Evolutionary conservation across 2,888 invertebrate genomes (phyloP).

Genomic region (Poecilobothrus nobilitatus): DNA sequence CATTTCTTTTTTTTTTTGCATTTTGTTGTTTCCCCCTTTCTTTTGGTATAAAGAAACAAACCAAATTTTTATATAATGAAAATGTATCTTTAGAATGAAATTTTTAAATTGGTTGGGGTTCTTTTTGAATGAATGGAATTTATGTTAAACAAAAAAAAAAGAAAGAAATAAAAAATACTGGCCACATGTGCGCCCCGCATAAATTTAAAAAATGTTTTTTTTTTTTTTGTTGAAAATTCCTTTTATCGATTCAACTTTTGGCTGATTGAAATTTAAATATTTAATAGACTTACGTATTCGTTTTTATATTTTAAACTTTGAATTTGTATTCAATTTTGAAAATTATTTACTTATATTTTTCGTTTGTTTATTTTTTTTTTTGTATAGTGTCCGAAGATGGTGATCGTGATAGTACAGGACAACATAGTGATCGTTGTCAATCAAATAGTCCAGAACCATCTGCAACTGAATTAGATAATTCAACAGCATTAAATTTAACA

Average conservation of each 20-base stretch:
- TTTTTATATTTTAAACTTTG: too few relatives aligned
- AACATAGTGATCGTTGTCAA: constrained; percentile 40
- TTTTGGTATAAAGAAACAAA: too few relatives aligned
- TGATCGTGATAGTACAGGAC: constrained; percentile 36
- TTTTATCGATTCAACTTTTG: neutral
- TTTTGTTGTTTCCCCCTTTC: neutral
- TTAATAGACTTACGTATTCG: neutral
- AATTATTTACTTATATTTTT: too few relatives aligned
- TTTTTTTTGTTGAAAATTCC: neutral
- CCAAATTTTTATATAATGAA: too few relatives aligned
- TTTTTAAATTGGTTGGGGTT: neutral
- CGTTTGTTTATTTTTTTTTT: neutral
- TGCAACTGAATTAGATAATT: constrained; percentile 29
- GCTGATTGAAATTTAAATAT: neutral
- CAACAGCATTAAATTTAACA: constrained; percentile 38
- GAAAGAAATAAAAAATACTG: neutral
- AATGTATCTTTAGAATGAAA: too few relatives aligned
- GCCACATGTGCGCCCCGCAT: constrained; percentile 3
- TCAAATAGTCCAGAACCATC: constrained; percentile 37
- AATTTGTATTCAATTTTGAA: neutral
- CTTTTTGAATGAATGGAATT: neutral
- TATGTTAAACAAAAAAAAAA: neutral
- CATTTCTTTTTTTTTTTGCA: neutral
- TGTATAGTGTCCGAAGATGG: constrained; percentile 41
- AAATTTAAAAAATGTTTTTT: neutral